Evolutionary conservation across 2,797 vertebrate genomes (phyloP), one percentile per base, ranked within the genome.

Genomic region (Aselliscus stoliczkanus): DNA sequence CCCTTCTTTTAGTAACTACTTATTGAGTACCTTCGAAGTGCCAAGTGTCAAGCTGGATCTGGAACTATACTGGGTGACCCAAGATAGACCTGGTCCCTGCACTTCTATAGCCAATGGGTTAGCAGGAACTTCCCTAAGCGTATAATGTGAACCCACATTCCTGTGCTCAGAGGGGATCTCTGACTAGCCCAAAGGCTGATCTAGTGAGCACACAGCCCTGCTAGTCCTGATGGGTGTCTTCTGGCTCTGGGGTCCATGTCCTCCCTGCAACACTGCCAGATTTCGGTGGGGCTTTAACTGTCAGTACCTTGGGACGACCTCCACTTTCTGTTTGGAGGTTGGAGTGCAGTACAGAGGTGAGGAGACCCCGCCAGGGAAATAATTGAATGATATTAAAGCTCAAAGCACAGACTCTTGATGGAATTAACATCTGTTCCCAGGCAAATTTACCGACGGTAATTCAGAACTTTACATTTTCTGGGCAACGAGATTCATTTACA

Each of bases 381-480:
- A 95, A 95, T 6, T 67, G n/a, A 95, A 92, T 95, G 96, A 94
- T 37, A 69, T 93, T 81, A 92, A 69, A 96, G 93, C 89, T 97
- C 91, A 96, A 97, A 97, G 96, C 95, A 96, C 1, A 54, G 97
- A 85, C 85, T 92, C 70, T 67, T 76, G 97, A 86, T 82, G 83
- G 95, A 87, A 96, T 96, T 84, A 95, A 96, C 65, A 72, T 94
- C 79, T 97, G 95, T 97, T 97, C 44, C 29, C 87, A 91, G 83
- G 97, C 96, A 95, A 82, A 94, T 93, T 75, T 92, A 85, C 81
- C 2, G 0, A 50, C 50, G 42, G 31, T 92, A 95, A 96, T 84
- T 90, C 92, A 83, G 95, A 97, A 88, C 84, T 96, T 95, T n/a
- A 90, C 73, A 77, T 94, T 96, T 95, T 81, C 82, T 47, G 80